Evolutionary conservation across 1,140 invertebrate species (phyloP), one percentile per base, ranked within the genome.

Genomic region (Onthophagus taurus): DNA sequence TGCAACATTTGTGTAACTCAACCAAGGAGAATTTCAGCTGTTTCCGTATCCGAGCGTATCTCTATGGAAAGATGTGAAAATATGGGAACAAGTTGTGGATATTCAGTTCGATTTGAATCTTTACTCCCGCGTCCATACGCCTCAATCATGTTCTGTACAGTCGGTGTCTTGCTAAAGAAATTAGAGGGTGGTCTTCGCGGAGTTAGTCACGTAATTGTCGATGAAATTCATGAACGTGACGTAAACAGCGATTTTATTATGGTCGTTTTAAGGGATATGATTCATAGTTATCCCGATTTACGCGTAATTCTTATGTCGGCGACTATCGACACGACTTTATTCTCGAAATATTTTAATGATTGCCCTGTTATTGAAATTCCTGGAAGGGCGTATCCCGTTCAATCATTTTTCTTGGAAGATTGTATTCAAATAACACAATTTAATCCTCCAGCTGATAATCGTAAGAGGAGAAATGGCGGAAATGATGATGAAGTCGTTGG

Each of bases 201-300:
- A 1, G 83, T 94, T 7, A 90, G 86, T 4, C 90, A 94, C 56
- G 86, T 93, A 0, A 85, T 93, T 31, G 84, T 97, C 18, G 96
- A 99, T 68, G 96, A 99, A 74, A 92, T 98, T 48, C 95, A 99
- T 59, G 94, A 98, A 64, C 71, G 95, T 29, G 94, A 98, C 65
- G 87, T 94, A 0, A 96, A 97, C 64, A 90, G 87, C 19, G 96
- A 99, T 63, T 98, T 98, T 58, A 79, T 97, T 4, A 76, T 99
- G 67, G 91, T 96, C 31, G 78, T 96, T 0, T 68, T 99, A 1
- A 72, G 90, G 17, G 91, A 98, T 61, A 92, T 96, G 80, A 77
- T 97, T 1, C 81, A 85, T 45, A 80, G 80, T 0, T 93, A 91
- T 62, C 87, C 87, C 0, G 87, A 95, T 56, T 60, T 97, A 9